A percentile compares a stretch with the other conserved stretches of the same genome.
Evolutionary conservation across 2,797 vertebrate species (phyloP).

Genomic region (Sebastolobus alascanus): DNA sequence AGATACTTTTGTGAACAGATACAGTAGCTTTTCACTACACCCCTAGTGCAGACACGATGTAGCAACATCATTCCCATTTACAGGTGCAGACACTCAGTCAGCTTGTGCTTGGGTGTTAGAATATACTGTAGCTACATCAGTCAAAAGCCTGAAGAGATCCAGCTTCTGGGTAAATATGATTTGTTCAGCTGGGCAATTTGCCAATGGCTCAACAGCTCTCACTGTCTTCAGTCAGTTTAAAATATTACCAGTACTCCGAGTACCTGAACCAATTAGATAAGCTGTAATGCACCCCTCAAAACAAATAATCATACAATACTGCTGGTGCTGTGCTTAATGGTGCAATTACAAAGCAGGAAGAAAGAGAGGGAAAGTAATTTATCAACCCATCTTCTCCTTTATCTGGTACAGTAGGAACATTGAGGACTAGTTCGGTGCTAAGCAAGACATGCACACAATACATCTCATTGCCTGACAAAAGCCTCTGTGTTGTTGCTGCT

Average conservation of each 20-base stretch:
- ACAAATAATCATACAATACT: constrained; percentile 59
- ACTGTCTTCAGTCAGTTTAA: constrained; percentile 38
- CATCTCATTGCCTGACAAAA: constrained; percentile 7
- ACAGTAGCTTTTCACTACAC: background rate
- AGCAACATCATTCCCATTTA: background rate
- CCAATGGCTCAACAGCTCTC: constrained; percentile 25
- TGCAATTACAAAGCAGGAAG: constrained; percentile 34
- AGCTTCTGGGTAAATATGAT: constrained; percentile 24
- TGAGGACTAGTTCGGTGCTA: background rate
- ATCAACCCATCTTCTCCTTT: constrained; percentile 30
- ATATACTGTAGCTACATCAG: constrained; percentile 11
- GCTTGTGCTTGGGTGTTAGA: background rate
- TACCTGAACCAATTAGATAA: constrained; percentile 59
- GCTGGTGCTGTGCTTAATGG: constrained; percentile 41
- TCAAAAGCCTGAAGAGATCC: constrained; percentile 29
- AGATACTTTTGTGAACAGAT: background rate
- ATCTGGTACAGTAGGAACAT: constrained; percentile 4
- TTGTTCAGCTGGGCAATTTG: constrained; percentile 30
- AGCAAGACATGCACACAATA: background rate
- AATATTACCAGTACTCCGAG: constrained; percentile 49
- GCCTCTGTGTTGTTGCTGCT: background rate
- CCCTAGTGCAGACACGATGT: background rate
- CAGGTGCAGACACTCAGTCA: constrained; percentile 11
- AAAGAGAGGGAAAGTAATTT: constrained; percentile 1
- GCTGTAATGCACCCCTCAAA: constrained; percentile 44